These are phyloP conservation scores for Cerceris ruficornis DNA, from an alignment of 2,888 invertebrate species.

Conservation along the genomic window DNA sequence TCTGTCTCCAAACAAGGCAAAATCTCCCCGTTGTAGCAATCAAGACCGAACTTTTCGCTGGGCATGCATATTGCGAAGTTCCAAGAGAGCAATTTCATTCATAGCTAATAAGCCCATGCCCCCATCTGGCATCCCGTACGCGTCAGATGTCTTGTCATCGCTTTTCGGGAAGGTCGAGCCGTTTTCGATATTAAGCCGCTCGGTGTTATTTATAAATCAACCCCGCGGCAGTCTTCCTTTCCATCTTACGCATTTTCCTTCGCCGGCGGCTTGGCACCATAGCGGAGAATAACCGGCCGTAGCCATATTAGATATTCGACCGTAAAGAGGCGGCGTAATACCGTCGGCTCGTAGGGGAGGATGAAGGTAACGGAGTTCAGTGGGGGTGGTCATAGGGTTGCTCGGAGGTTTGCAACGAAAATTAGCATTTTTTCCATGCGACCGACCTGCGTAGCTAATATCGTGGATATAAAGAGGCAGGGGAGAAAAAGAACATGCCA, in stretches of 20 bases:
- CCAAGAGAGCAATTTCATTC: slow-evolving; percentile 32
- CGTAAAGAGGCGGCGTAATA: slow-evolving; percentile 63
- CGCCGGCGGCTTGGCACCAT: slow-evolving; percentile 9
- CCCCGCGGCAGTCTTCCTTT: slow-evolving; percentile 14
- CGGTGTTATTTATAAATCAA: slow-evolving; percentile 54
- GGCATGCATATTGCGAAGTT: not conserved
- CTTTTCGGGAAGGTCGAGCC: slow-evolving; percentile 23
- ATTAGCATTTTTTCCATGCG: slow-evolving; percentile 76
- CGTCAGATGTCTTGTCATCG: slow-evolving; percentile 36
- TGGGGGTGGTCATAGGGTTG: slow-evolving; percentile 6
- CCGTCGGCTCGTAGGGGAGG: slow-evolving; percentile 13
- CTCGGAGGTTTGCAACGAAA: slow-evolving; percentile 65
- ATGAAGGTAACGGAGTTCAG: slow-evolving; percentile 20
- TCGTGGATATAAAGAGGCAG: slow-evolving; percentile 58
- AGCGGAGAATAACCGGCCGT: slow-evolving; percentile 48
- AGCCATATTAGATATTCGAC: slow-evolving; percentile 59
- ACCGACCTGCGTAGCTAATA: slow-evolving; percentile 67
- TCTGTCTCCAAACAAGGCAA: too few relatives aligned
- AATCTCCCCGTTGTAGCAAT: not conserved
- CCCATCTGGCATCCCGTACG: slow-evolving; percentile 9
- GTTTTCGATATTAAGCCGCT: slow-evolving; percentile 56
- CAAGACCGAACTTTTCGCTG: not conserved
- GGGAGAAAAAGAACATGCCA: slow-evolving; percentile 3
- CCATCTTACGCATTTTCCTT: slow-evolving; percentile 4
- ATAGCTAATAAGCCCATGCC: not conserved